Conservation (phyloP, 2,888 invertebrate species). For the Atrina japonica region DNA sequence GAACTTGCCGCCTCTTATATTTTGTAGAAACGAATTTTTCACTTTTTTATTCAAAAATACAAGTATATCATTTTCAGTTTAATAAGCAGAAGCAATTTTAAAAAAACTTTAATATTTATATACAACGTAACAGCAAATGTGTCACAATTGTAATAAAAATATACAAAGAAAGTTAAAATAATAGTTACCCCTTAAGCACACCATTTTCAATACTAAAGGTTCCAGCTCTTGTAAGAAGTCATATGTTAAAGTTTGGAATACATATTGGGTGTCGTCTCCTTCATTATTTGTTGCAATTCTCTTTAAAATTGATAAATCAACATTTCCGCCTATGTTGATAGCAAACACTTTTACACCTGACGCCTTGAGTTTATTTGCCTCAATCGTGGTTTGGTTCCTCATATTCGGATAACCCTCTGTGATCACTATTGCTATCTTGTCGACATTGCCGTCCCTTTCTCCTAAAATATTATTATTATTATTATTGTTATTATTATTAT, state of each 20-base stretch:
- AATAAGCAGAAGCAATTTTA: too few relatives aligned
- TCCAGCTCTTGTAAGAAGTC: not conserved
- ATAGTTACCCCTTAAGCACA: constrained; percentile 9
- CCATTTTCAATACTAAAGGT: constrained; percentile 3
- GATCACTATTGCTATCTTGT: constrained; percentile 29
- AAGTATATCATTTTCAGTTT: too few relatives aligned
- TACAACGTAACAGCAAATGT: too few relatives aligned
- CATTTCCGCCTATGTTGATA: constrained; percentile 12
- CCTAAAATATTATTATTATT: too few relatives aligned
- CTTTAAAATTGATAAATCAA: not conserved
- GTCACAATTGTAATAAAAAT: too few relatives aligned
- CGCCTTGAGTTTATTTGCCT: constrained; percentile 10
- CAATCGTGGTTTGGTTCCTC: constrained; percentile 5
- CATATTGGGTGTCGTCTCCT: not conserved
- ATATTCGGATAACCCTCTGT: constrained; percentile 17
- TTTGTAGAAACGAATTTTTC: too few relatives aligned
- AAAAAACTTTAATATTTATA: too few relatives aligned
- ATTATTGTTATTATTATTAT: too few relatives aligned
- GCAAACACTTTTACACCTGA: constrained; percentile 14
- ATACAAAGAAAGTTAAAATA: too few relatives aligned
- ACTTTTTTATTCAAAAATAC: too few relatives aligned
- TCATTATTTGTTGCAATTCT: constrained; percentile 1
- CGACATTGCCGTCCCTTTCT: not conserved
- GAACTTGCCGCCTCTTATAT: too few relatives aligned
- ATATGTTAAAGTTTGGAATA: not conserved